Evolutionary conservation across 2,888 invertebrate species (phyloP).

Genomic region (Xestia sexstrigata): DNA sequence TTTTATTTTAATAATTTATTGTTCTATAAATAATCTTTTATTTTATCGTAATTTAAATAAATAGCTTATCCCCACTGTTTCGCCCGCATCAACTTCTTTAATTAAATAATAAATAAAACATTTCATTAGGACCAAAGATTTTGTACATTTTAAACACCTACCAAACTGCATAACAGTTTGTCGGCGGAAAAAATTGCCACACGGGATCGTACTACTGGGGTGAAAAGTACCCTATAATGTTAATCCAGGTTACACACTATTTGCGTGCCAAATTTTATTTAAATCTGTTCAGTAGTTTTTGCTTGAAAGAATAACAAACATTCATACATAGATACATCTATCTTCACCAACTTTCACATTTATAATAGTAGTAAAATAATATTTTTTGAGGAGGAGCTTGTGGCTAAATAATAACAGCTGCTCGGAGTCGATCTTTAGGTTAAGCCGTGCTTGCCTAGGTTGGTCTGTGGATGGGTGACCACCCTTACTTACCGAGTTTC

Average conservation of each 20-base stretch:
- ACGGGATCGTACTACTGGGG: background rate
- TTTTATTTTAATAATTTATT: conserved; percentile 12
- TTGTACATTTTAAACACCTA: too few relatives aligned
- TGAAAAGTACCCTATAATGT: background rate
- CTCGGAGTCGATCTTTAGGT: too few relatives aligned
- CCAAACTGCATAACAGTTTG: too few relatives aligned
- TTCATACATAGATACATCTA: background rate
- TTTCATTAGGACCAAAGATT: too few relatives aligned
- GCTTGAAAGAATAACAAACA: background rate
- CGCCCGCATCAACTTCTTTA: background rate
- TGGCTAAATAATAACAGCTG: too few relatives aligned
- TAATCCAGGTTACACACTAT: background rate
- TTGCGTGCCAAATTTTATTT: background rate
- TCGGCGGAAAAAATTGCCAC: too few relatives aligned
- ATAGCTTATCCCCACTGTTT: background rate
- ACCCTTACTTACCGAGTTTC: too few relatives aligned
- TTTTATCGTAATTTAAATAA: background rate
- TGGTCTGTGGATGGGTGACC: too few relatives aligned
- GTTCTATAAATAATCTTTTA: background rate
- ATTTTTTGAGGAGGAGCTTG: too few relatives aligned
- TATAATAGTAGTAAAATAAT: background rate
- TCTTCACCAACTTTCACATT: background rate
- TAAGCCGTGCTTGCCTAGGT: too few relatives aligned
- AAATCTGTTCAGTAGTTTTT: background rate
- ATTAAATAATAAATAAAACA: too few relatives aligned